These are phyloP conservation scores for Leptopilina syphax DNA, from an alignment of 2,888 invertebrate species.

Conservation along the genomic window DNA sequence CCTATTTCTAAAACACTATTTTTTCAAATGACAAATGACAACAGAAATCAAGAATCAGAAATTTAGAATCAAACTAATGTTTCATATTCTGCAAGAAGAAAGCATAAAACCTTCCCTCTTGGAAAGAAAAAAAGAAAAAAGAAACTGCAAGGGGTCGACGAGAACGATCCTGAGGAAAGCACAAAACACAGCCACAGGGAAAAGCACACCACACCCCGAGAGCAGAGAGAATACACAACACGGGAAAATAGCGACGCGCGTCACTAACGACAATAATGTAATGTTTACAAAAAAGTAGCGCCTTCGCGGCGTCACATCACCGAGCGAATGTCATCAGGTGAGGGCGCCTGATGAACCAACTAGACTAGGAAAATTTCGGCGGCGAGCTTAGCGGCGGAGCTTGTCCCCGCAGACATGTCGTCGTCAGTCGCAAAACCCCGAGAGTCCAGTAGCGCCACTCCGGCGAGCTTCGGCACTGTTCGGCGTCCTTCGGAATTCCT, in stretches of 20 bases:
- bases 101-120: constrained; percentile 8
- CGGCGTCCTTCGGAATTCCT: constrained; percentile 57
- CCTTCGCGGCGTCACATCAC: constrained; percentile 44
- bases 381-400: constrained; percentile 62
- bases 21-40: constrained; percentile 49
- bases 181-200: constrained; percentile 35
- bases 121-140: constrained; percentile 6
- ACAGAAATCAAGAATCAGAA: not conserved
- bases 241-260: constrained; percentile 21
- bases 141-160: constrained; percentile 12
- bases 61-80: no score
- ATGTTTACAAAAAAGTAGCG: constrained; percentile 14
- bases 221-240: not conserved
- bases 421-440: constrained; percentile 61
- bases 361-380: constrained; percentile 52
- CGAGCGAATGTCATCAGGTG: constrained; percentile 43
- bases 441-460: constrained; percentile 57
- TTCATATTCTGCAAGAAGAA: no score
- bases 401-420: constrained; percentile 67
- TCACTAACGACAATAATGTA: constrained; percentile 27
- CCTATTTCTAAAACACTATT: constrained; percentile 50
- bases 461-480: constrained; percentile 57
- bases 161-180: constrained; percentile 46
- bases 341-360: constrained; percentile 51
- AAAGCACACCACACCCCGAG: constrained; percentile 54